Evolutionary conservation across 2,113 vertebrate genomes (phyloP), one percentile per base, ranked within the genome.

Genomic region (Myrmecophaga tridactyla): DNA sequence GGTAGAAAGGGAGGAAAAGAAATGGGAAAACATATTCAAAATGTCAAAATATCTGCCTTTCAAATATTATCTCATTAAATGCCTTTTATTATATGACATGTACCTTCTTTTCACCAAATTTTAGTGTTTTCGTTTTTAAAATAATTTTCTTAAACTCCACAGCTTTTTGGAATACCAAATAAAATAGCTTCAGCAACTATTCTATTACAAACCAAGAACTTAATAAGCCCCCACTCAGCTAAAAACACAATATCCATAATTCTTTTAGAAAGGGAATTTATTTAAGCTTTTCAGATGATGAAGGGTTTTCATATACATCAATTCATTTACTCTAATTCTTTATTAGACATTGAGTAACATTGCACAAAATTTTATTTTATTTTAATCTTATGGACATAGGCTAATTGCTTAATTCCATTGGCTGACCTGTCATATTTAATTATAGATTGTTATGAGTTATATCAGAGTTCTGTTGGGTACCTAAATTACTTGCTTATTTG

Each of bases 241-340:
- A 69, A 80, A 91, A 75, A 36, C 6, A 56, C 4, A 72, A 1
- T 63, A 23, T 75, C 27, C 5, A 41, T 39, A 51, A 18, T 83
- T 90, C 72, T 2, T 77, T 9, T 43, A n/a, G 63, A 94, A 89
- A 94, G 31, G 10, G 8, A 58, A 58, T 87, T 53, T 53, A 25
- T 77, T 77, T 75, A 39, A 81, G 34, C 15, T 31, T 89, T 80
- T 82, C 77, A 96, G 78, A 77, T 88, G 46, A 86, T 20, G n/a
- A 31, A 29, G 20, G 83, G 25, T 25, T 56, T 95, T 85, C 62
- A 76, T 34, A 34, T 17, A 5, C 31, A 83, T 53, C 62, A 86
- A 83, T 86, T 81, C 21, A 41, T 56, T 23, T n/a, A 4, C 27
- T 84, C 21, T 27, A 70, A 81, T 77, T 93, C 31, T 75, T 70